These are phyloP conservation scores for Dasyornis broadbenti DNA, from an alignment of 2,113 vertebrate genomes.

Conservation along the genomic window DNA sequence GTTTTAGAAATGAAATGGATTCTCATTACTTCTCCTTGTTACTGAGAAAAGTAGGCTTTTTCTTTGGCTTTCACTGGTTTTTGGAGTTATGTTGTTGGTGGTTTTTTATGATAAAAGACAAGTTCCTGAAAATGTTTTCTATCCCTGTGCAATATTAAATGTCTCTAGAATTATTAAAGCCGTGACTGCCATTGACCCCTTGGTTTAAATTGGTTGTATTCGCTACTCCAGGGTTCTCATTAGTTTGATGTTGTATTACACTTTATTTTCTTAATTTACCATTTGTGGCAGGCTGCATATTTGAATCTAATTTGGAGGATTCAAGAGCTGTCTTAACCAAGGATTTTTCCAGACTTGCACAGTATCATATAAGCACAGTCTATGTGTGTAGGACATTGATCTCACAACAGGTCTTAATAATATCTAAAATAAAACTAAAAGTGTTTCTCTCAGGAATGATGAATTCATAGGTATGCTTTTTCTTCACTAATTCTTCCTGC, in stretches of 20 bases:
- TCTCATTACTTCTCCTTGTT: neutral
- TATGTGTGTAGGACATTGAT: neutral
- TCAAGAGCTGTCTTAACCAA: neutral
- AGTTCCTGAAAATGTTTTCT: neutral
- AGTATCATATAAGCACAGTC: neutral
- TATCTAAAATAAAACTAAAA: neutral
- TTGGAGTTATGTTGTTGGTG: neutral
- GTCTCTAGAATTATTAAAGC: neutral
- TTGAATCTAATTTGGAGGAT: neutral
- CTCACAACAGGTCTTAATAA: neutral
- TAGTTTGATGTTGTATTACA: neutral
- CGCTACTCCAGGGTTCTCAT: conserved; percentile 9
- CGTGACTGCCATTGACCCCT: neutral
- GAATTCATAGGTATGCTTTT: neutral
- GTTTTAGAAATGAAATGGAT: neutral
- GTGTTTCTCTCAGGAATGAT: neutral
- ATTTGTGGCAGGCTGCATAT: neutral
- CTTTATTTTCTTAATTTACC: conserved; percentile 27
- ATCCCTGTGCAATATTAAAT: neutral
- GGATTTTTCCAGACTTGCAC: neutral
- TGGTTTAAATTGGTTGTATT: conserved; percentile 13
- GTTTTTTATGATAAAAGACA: neutral
- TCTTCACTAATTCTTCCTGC: neutral
- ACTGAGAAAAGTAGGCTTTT: neutral
- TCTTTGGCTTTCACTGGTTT: neutral